These are phyloP conservation scores for Platycnemis pennipes DNA, from an alignment of 2,888 invertebrate species.

Conservation along the genomic window DNA sequence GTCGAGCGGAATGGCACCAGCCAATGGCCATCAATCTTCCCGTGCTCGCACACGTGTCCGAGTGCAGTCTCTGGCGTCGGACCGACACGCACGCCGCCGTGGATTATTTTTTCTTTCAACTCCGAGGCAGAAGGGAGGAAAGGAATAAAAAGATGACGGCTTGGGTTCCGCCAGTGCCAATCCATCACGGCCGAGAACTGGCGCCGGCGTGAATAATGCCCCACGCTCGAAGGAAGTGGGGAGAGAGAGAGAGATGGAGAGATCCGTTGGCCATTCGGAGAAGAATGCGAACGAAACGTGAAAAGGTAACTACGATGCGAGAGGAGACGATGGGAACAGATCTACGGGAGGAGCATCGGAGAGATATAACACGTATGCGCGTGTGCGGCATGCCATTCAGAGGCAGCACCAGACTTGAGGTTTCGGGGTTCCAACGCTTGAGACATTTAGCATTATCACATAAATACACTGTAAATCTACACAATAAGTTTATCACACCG, in stretches of 20 bases:
- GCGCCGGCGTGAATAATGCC: conserved; percentile 57
- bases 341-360: background rate
- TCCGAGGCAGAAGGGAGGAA: background rate
- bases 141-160: conserved; percentile 33
- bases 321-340: background rate
- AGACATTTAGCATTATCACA: no score
- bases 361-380: no score
- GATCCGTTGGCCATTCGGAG: background rate
- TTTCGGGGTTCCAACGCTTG: no score
- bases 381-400: background rate
- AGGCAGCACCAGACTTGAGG: no score
- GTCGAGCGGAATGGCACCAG: background rate
- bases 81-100: background rate
- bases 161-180: conserved; percentile 38
- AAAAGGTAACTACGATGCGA: background rate
- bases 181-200: conserved; percentile 44
- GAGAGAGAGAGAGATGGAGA: background rate
- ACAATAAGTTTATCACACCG: no score
- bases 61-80: background rate
- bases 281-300: background rate
- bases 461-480: no score
- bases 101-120: conserved; percentile 19
- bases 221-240: background rate
- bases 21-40: conserved; percentile 28
- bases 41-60: background rate